These are phyloP conservation scores for Trididemnum clinides DNA, from an alignment of 23 tunicate genomes.

Conservation along the genomic window DNA sequence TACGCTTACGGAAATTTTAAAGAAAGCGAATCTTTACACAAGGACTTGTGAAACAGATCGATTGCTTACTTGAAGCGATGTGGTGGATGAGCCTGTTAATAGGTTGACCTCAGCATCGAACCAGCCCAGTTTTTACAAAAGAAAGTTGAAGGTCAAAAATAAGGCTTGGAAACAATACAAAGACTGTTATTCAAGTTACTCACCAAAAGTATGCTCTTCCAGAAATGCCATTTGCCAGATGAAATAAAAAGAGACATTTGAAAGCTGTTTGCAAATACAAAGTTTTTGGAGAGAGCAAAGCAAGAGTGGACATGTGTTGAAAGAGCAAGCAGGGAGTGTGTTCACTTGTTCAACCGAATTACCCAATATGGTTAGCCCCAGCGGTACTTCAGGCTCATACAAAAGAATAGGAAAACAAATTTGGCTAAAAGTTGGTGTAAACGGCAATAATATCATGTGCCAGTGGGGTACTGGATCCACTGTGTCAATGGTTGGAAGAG, in stretches of 20 bases:
- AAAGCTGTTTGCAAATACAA: no score
- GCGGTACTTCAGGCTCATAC: background rate
- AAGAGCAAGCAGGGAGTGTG: background rate
- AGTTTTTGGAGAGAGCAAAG: no score
- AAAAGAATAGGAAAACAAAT: background rate
- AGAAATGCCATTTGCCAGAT: no score
- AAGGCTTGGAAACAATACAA: no score
- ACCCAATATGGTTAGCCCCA: background rate
- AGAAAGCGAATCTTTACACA: background rate
- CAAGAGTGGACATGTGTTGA: no score
- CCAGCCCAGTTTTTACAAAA: no score
- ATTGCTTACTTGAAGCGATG: background rate
- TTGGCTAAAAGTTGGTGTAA: background rate
- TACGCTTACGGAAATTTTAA: background rate
- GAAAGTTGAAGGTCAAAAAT: no score
- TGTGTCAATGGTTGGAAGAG: background rate
- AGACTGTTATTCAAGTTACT: no score
- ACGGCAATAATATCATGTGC: background rate
- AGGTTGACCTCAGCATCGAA: no score
- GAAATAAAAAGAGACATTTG: no score
- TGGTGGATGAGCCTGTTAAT: no score
- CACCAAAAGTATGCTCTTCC: no score
- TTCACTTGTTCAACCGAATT: background rate
- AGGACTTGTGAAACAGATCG: background rate
- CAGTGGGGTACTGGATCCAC: background rate